Conservation (phyloP, 23 tunicate genomes). For the Corella eumyota region DNA sequence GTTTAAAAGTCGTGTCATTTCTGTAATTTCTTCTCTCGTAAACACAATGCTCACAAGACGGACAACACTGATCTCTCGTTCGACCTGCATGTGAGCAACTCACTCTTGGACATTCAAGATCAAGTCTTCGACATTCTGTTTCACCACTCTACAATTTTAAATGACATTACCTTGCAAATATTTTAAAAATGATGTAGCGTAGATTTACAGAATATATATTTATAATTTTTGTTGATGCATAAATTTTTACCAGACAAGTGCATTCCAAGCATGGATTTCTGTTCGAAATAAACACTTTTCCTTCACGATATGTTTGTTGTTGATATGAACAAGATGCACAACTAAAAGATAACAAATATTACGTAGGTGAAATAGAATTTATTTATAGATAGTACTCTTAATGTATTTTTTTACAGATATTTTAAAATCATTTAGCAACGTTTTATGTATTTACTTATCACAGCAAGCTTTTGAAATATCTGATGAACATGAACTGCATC, state of each 20-base stretch:
- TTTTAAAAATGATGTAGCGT: not conserved
- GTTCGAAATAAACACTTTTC: constrained; percentile 17
- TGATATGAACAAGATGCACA: constrained; percentile 50
- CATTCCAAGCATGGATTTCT: constrained; percentile 70
- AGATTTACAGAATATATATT: too few relatives aligned
- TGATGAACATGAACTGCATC: too few relatives aligned
- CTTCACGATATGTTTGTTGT: constrained; percentile 33
- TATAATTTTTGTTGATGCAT: too few relatives aligned
- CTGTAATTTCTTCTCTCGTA: constrained; percentile 65
- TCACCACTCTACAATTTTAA: constrained; percentile 31
- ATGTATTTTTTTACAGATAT: too few relatives aligned
- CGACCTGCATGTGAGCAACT: constrained; percentile 70
- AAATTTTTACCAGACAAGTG: constrained; percentile 60
- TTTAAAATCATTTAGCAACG: too few relatives aligned
- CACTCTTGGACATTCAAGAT: constrained; percentile 23
- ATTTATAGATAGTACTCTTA: too few relatives aligned
- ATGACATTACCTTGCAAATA: not conserved
- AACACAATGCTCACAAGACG: constrained; percentile 42
- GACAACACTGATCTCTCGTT: constrained; percentile 39
- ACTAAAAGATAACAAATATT: constrained; percentile 19
- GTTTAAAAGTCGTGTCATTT: constrained; percentile 44
- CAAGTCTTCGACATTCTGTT: constrained; percentile 30
- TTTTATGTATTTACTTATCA: too few relatives aligned
- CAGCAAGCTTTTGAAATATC: too few relatives aligned
- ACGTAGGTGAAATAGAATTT: too few relatives aligned